Conservation (phyloP, 2,888 invertebrate genomes). For the Macrosiphum euphorbiae region DNA sequence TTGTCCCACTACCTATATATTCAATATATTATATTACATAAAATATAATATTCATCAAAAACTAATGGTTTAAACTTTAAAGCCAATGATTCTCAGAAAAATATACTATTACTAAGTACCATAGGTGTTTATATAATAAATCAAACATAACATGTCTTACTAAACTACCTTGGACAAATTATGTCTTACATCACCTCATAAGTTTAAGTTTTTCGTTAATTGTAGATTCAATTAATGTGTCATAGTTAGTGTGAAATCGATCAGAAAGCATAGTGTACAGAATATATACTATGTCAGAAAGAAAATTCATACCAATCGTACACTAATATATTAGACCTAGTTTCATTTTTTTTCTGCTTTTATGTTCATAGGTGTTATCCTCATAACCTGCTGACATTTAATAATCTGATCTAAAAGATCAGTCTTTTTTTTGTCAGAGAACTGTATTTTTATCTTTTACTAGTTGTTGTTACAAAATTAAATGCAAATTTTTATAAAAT, state of each 20-base stretch:
- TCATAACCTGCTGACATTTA: too few relatives aligned
- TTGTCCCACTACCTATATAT: not conserved
- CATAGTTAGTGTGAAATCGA: not conserved
- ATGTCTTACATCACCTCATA: not conserved
- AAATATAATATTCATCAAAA: not conserved
- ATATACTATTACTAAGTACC: not conserved
- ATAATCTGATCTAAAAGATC: too few relatives aligned
- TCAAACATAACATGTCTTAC: not conserved
- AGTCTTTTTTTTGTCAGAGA: too few relatives aligned
- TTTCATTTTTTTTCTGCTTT: not conserved
- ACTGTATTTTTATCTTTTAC: too few relatives aligned
- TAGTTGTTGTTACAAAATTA: not conserved
- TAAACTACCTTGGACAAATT: not conserved
- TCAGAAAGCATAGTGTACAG: not conserved
- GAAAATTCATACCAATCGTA: not conserved
- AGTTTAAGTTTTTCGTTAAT: not conserved
- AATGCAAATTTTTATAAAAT: not conserved
- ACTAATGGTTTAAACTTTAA: too few relatives aligned
- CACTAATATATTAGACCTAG: too few relatives aligned
- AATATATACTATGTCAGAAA: not conserved
- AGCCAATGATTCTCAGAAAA: not conserved
- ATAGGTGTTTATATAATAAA: not conserved
- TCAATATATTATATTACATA: not conserved
- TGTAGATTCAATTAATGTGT: not conserved
- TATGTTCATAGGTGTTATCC: too few relatives aligned